Evolutionary conservation across 2,113 vertebrate genomes (phyloP).

Genomic region (Pseudopipra pipra): DNA sequence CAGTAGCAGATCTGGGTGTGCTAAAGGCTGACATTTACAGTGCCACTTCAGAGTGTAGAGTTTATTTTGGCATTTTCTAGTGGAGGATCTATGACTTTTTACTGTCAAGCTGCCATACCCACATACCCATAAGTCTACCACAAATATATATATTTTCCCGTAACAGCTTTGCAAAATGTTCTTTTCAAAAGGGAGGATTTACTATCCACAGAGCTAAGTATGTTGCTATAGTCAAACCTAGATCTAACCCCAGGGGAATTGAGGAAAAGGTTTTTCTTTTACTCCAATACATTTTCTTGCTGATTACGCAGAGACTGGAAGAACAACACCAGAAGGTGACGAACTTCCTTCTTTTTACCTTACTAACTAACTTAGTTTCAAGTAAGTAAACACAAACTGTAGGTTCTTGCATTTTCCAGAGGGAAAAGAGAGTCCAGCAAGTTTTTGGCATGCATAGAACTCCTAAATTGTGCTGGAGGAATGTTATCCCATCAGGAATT

Average conservation of each 20-base stretch:
- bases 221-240: constrained; percentile 15
- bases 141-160: constrained; percentile 48
- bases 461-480: not conserved
- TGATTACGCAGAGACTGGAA: not conserved
- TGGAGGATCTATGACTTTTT: constrained; percentile 51
- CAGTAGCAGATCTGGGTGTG: constrained; percentile 24
- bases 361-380: not conserved
- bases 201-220: not conserved
- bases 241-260: not conserved
- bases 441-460: not conserved
- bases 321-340: not conserved
- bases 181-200: constrained; percentile 27
- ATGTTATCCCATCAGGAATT: not conserved
- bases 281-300: not conserved
- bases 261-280: not conserved
- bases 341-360: not conserved
- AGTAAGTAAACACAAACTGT: not conserved
- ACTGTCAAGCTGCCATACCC: constrained; percentile 67
- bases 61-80: constrained; percentile 58
- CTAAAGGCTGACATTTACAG: constrained; percentile 27
- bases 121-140: constrained; percentile 45
- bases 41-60: constrained; percentile 31
- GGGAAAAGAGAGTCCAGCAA: not conserved
- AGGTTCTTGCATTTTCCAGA: not conserved
- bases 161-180: constrained; percentile 43